phyloP scores from a whole-genome alignment of 2,797 vertebrate genomes.

The Propithecus perrieri region DNA sequence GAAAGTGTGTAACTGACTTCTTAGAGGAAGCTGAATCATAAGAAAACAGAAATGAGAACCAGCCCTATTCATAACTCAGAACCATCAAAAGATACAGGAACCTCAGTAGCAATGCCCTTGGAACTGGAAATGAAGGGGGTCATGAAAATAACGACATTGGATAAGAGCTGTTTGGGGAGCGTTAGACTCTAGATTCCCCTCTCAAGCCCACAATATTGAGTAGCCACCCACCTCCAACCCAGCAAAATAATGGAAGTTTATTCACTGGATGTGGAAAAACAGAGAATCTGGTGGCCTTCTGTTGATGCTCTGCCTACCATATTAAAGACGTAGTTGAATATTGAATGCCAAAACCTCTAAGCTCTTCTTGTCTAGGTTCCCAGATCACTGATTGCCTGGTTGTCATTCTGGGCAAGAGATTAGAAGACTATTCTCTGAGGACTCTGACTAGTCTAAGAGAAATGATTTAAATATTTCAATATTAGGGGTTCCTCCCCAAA shows the following conservation, averaged over 20 bases:
- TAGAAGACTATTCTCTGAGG: neutral
- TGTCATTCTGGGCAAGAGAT: neutral
- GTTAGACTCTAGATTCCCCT: neutral
- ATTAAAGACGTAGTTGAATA: neutral
- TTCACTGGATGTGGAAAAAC: neutral
- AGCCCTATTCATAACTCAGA: neutral
- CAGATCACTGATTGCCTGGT: neutral
- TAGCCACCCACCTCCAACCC: neutral
- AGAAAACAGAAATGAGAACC: neutral
- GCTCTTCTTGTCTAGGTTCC: neutral
- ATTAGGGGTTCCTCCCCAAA: neutral
- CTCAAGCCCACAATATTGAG: neutral
- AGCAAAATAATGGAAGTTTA: neutral
- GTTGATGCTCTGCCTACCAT: neutral
- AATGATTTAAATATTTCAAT: neutral
- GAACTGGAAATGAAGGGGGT: neutral
- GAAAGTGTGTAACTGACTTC: neutral
- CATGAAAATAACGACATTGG: neutral
- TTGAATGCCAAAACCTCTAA: neutral
- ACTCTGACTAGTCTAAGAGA: neutral
- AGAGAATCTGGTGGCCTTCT: neutral
- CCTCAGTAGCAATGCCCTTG: neutral
- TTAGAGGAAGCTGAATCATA: neutral
- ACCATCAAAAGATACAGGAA: neutral
- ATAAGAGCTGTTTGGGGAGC: neutral